These are phyloP conservation scores for Drosophila diplacantha DNA, from an alignment of 2,888 invertebrate species.

Conservation along the genomic window DNA sequence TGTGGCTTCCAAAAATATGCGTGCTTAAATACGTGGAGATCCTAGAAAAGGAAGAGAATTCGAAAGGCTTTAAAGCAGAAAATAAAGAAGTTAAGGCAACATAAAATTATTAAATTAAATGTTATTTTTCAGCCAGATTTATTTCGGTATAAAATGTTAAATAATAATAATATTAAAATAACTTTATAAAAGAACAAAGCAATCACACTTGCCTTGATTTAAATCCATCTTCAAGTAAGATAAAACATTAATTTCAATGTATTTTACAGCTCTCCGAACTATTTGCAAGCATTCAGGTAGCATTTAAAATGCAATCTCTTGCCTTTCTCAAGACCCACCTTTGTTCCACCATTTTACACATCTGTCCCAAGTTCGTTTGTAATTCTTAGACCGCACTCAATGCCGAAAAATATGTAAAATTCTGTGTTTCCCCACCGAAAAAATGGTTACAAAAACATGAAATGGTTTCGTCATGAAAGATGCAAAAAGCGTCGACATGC, in stretches of 20 bases:
- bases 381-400: conserved; percentile 53
- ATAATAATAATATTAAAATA: too few relatives aligned
- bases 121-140: too few relatives aligned
- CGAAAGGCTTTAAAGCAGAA: neutral
- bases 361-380: conserved; percentile 15
- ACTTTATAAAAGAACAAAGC: too few relatives aligned
- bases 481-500: conserved; percentile 36
- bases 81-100: too few relatives aligned
- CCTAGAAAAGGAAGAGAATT: neutral
- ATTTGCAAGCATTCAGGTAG: neutral
- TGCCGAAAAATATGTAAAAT: conserved; percentile 68
- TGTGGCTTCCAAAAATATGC: conserved; percentile 63
- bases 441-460: conserved; percentile 38
- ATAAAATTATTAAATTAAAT: neutral
- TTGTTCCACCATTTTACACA: conserved; percentile 27
- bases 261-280: neutral
- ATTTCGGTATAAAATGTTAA: too few relatives aligned
- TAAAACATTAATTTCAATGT: neutral
- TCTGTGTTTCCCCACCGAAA: conserved; percentile 38
- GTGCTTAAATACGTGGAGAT: conserved; percentile 15
- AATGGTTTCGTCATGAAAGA: conserved; percentile 53
- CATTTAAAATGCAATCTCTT: neutral
- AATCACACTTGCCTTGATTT: too few relatives aligned
- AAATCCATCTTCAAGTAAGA: neutral
- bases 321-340: conserved; percentile 30